Conservation (phyloP, 2,888 invertebrate genomes). For the Ormyrus thymus region DNA sequence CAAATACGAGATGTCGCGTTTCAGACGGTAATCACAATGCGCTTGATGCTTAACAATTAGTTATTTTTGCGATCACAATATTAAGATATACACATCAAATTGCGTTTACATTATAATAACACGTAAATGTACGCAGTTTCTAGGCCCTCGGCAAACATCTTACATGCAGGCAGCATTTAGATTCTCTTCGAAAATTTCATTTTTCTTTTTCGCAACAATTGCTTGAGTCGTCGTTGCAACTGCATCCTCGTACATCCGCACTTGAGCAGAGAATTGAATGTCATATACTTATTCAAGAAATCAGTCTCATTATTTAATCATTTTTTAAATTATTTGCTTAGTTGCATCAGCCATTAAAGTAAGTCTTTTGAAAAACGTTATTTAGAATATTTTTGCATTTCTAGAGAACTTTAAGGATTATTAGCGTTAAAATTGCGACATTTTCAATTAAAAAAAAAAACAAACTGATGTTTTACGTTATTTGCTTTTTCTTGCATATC, state of each 20-base stretch:
- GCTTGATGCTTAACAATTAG: conserved; percentile 61
- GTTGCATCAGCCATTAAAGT: too few relatives aligned
- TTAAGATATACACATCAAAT: conserved; percentile 44
- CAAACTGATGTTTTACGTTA: too few relatives aligned
- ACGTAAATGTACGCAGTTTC: conserved; percentile 26
- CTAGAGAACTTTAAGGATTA: too few relatives aligned
- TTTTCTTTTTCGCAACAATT: conserved; percentile 49
- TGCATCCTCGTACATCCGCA: neutral
- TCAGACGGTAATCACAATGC: conserved; percentile 66
- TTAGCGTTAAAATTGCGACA: too few relatives aligned
- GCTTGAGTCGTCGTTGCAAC: conserved; percentile 23
- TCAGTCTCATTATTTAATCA: conserved; percentile 25
- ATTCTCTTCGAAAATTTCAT: conserved; percentile 39
- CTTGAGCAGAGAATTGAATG: neutral
- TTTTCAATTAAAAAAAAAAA: too few relatives aligned
- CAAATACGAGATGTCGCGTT: conserved; percentile 53
- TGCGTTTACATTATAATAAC: conserved; percentile 33
- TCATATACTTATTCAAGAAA: conserved; percentile 3
- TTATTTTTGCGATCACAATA: conserved; percentile 57
- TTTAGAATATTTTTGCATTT: too few relatives aligned
- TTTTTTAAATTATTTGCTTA: neutral
- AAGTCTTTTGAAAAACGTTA: too few relatives aligned
- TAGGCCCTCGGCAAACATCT: conserved; percentile 51
- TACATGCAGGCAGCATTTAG: conserved; percentile 47
- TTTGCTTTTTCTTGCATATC: neutral